Evolutionary conservation across 2,888 invertebrate species (phyloP).

Genomic region (Heliconius hortense): DNA sequence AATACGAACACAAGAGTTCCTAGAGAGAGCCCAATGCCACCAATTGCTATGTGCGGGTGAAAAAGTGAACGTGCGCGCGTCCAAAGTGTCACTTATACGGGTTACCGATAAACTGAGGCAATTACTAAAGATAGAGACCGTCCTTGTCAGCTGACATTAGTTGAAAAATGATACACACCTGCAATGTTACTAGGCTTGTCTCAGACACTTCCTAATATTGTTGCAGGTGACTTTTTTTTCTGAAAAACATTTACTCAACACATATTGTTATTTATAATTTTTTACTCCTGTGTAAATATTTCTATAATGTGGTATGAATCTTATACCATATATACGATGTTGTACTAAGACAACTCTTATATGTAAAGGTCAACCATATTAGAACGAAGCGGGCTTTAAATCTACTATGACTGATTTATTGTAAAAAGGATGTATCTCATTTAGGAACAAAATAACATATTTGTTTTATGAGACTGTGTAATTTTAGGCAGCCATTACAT

Average conservation of each 20-base stretch:
- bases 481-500: conserved; percentile 72
- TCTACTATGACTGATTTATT: conserved; percentile 68
- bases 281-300: conserved; percentile 8
- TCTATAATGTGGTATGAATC: conserved; percentile 1
- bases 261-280: conserved; percentile 10
- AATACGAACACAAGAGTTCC: conserved; percentile 89
- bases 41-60: conserved; percentile 90
- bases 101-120: conserved; percentile 92
- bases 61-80: conserved; percentile 89
- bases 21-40: conserved; percentile 90
- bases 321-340: neutral
- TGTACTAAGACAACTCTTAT: conserved; percentile 1
- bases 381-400: conserved; percentile 59
- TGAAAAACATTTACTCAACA: conserved; percentile 13
- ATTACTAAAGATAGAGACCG: conserved; percentile 90
- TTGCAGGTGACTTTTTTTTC: conserved; percentile 16
- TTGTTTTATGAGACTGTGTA: conserved; percentile 73
- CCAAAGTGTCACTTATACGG: conserved; percentile 90
- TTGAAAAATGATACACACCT: conserved; percentile 7
- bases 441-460: conserved; percentile 72
- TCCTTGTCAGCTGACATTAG: conserved; percentile 43
- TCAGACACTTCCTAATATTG: neutral
- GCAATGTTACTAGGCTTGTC: neutral
- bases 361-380: conserved; percentile 4
- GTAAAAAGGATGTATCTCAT: conserved; percentile 70